phyloP scores from a whole-genome alignment of 2,888 invertebrate species.

The Epirrita christyi region DNA sequence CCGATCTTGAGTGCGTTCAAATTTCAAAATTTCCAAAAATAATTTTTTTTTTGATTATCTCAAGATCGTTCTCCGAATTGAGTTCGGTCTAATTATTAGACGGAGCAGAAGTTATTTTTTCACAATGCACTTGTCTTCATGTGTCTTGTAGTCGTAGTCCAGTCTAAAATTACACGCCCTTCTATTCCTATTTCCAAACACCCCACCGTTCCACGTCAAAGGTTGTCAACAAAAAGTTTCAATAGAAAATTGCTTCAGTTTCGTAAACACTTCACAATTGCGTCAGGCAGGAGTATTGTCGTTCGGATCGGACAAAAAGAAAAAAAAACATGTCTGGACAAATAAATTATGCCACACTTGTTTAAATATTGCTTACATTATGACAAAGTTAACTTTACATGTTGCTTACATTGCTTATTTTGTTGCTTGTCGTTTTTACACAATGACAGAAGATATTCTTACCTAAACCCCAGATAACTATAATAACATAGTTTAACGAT shows the following conservation, averaged over 20 bases:
- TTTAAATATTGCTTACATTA: constrained; percentile 44
- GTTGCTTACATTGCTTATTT: background rate
- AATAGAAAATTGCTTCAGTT: constrained; percentile 18
- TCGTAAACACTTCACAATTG: constrained; percentile 28
- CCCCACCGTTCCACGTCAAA: background rate
- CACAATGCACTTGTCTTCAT: background rate
- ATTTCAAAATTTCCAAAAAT: no score
- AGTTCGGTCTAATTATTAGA: background rate
- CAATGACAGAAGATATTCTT: background rate
- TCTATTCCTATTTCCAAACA: background rate
- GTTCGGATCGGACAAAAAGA: constrained; percentile 24
- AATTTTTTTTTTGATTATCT: no score
- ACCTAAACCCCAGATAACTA: no score
- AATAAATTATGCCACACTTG: constrained; percentile 50
- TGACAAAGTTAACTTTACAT: constrained; percentile 3
- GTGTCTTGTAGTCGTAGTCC: no score
- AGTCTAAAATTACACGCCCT: no score
- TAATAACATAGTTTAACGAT: no score
- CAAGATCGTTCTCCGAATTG: no score
- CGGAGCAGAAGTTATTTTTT: background rate
- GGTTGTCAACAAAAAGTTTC: background rate
- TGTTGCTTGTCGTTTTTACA: background rate
- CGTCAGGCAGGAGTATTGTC: constrained; percentile 28
- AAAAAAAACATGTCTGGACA: constrained; percentile 33
- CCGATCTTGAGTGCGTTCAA: no score